phyloP scores from a whole-genome alignment of 2,113 vertebrate genomes.

The Picathartes gymnocephalus region DNA sequence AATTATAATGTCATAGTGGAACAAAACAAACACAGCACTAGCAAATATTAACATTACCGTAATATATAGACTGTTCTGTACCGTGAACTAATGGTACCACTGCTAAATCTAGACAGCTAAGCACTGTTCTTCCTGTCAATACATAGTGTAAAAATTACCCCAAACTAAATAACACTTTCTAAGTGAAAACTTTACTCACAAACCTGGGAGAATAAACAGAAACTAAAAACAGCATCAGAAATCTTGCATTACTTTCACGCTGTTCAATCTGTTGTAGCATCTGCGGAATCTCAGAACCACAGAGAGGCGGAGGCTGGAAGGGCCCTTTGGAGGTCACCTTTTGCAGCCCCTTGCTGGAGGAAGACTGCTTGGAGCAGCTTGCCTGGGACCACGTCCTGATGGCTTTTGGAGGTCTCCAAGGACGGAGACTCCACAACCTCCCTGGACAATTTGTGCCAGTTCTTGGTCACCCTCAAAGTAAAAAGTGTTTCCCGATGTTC shows the following conservation, averaged over 20 bases:
- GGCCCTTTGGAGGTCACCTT: background rate
- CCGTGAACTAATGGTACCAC: background rate
- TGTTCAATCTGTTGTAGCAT: background rate
- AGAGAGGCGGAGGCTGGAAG: background rate
- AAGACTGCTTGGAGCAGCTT: accelerated
- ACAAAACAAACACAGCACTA: background rate
- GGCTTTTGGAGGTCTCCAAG: background rate
- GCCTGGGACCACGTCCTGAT: background rate
- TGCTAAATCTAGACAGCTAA: background rate
- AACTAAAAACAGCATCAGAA: background rate
- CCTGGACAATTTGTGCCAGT: background rate
- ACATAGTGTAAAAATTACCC: background rate
- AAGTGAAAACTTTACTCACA: background rate
- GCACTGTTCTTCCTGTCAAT: background rate
- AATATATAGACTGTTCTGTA: background rate
- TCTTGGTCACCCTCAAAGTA: accelerated
- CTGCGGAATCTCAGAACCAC: background rate
- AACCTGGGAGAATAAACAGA: background rate
- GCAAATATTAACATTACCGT: background rate
- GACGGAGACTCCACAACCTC: background rate
- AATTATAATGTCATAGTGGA: background rate
- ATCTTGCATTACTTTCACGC: background rate
- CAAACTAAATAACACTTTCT: background rate
- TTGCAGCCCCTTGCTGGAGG: background rate
- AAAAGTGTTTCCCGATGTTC: background rate